phyloP scores from a whole-genome alignment of 2,113 vertebrate genomes.

The Cebus imitator region DNA sequence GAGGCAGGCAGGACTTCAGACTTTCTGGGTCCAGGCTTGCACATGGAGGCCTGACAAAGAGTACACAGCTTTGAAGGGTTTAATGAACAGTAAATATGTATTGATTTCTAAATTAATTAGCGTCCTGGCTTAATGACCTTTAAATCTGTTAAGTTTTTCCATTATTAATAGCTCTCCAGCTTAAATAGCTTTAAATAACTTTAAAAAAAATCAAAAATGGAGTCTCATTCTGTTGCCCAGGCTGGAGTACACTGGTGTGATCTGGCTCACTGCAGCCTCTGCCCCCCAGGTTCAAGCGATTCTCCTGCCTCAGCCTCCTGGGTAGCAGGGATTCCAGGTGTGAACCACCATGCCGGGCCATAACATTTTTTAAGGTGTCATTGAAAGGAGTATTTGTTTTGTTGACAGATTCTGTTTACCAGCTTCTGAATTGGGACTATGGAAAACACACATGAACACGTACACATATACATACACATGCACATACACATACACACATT shows the following conservation, averaged over 20 bases:
- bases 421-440: neutral
- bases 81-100: conserved; percentile 45
- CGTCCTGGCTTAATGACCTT: neutral
- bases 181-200: no score
- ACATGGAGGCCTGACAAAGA: neutral
- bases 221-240: no score
- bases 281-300: no score
- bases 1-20: no score
- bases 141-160: conserved; percentile 32
- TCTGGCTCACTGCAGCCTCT: no score
- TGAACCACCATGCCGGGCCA: neutral
- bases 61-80: conserved; percentile 25
- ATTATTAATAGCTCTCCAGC: conserved; percentile 35
- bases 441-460: neutral
- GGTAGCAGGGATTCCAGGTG: no score
- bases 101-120: conserved; percentile 26
- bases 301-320: no score
- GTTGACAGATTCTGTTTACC: neutral
- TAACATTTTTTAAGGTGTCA: neutral
- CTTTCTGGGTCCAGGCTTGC: no score
- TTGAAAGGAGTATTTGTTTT: neutral
- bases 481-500: neutral
- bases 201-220: no score
- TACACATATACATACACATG: neutral
- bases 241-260: no score